Percentiles rank a stretch among this genome's conserved stretches.
phyloP scores from a whole-genome alignment of 2,888 invertebrate genomes.

The Sminthurinus aureus region DNA sequence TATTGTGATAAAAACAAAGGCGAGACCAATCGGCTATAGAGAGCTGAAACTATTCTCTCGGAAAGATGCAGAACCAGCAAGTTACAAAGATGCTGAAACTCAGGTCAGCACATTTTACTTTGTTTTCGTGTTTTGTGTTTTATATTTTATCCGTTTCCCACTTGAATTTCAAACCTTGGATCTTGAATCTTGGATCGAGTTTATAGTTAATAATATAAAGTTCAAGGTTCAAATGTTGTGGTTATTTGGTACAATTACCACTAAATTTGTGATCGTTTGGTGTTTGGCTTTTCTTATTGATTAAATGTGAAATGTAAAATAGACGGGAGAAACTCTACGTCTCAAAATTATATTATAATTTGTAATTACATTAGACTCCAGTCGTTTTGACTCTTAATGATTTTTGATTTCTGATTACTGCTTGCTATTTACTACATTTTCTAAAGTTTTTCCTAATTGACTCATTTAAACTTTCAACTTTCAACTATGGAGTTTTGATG shows the following conservation, averaged over 20 bases:
- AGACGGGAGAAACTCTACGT: no score
- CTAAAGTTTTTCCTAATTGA: no score
- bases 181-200: neutral
- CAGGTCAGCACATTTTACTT: constrained; percentile 12
- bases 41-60: constrained; percentile 42
- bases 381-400: no score
- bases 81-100: constrained; percentile 4
- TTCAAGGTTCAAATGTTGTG: neutral
- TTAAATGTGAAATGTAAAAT: no score
- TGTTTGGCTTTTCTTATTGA: no score
- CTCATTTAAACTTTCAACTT: no score
- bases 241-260: neutral
- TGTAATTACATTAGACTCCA: no score
- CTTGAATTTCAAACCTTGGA: neutral
- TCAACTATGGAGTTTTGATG: no score
- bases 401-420: no score
- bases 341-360: no score
- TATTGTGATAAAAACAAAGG: neutral
- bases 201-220: neutral
- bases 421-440: no score
- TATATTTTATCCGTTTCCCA: neutral
- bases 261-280: no score
- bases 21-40: constrained; percentile 47
- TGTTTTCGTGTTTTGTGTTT: neutral
- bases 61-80: neutral